Base-by-base conservation (phyloP, 2,113 vertebrate species). In the Tetrax tetrax region DNA sequence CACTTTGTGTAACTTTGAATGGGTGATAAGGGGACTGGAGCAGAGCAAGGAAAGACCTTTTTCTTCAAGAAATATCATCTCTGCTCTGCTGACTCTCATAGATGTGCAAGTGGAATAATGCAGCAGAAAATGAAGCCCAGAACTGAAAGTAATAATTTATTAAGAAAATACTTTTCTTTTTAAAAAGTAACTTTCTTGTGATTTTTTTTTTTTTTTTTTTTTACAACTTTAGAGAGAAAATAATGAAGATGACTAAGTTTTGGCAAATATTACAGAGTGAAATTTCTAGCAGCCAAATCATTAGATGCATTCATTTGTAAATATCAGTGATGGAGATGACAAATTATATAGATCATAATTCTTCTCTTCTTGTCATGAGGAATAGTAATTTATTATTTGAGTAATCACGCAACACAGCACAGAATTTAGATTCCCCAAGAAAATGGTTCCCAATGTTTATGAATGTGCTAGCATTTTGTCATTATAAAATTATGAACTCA, bases 271-370 rank as follows among this genome's bases (percentile, higher is more conserved):
- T 88, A 53, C 51, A 72, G 51, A 43, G 50, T 80, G 74, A 83
- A 83, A 71, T 87, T 95, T 82, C 56, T 88, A 89, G 22, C 43
- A 87, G 41, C 64, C 47, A 80, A 81, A 93, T 86, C 53, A 71
- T 81, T 81, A 84, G 64, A 78, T 64, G 29, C 69, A 92, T 91
- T 93, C 88, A 94, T 94, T 96, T 95, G 83, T 93, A 89, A 95
- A 89, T 84, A 87, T 64, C 77, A 76, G 45, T 57, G 83, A 64
- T 75, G 57, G 53, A 83, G 60, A 71, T 95, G 94, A 87, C 92
- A 93, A 78, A 72, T 83, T 90, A 56, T 56, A 75, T 70, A 75
- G 88, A 94, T 79, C 56, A 80, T 50, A 89, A 37, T 82, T 89
- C 76, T 89, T 77, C 63, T 83, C 41, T 22, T 76, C 65, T 86